phyloP scores from a whole-genome alignment of 2,797 vertebrate species.

The Otolemur crassicaudatus region DNA sequence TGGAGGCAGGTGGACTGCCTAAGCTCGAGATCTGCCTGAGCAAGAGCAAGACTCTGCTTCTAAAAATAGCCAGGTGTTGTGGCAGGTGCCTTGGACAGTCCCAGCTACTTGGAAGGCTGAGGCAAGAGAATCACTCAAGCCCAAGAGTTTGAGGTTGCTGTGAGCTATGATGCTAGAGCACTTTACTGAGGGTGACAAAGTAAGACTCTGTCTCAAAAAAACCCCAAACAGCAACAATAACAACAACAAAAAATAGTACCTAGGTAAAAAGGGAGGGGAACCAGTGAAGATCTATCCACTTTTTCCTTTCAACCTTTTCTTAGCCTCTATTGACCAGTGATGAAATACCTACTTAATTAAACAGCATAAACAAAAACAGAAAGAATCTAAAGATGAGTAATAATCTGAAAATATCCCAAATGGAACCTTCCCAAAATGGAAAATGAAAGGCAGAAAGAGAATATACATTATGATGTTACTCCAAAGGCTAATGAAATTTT shows the following conservation, averaged over 20 bases:
- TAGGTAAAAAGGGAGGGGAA: slow-evolving; percentile 21
- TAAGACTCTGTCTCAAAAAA: no score
- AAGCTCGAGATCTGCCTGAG: no score
- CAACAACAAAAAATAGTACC: not conserved
- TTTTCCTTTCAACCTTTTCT: not conserved
- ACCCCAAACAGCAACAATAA: no score
- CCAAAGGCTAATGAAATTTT: slow-evolving; percentile 16
- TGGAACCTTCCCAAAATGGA: not conserved
- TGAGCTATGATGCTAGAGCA: no score
- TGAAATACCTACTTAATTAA: not conserved
- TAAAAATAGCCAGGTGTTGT: no score
- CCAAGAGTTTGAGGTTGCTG: no score
- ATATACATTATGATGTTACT: not conserved
- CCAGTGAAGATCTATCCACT: not conserved
- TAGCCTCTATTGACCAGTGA: not conserved
- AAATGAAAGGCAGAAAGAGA: slow-evolving; percentile 40
- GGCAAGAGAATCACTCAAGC: no score
- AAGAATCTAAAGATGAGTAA: slow-evolving; percentile 38
- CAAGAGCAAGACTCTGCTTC: no score
- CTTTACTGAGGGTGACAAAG: no score
- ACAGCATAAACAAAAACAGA: not conserved
- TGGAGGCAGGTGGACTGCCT: no score
- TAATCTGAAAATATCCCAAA: slow-evolving; percentile 33
- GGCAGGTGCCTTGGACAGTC: no score
- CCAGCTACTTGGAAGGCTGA: no score